phyloP scores from a whole-genome alignment of 2,113 vertebrate species.

The Pongo pygmaeus region DNA sequence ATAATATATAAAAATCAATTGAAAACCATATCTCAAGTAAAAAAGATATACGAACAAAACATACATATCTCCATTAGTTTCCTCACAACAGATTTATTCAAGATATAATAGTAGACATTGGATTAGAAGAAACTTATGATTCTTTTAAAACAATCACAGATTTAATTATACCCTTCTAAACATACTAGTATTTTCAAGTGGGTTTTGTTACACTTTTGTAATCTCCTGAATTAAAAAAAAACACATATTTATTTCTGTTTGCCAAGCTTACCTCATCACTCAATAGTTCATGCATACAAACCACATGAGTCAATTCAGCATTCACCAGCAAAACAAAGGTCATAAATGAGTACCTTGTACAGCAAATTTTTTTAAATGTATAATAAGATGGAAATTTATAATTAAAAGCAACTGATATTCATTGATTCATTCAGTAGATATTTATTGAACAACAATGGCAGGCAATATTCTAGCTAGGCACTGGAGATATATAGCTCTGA shows the following conservation, averaged over 20 bases:
- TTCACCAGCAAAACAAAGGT: constrained; percentile 36
- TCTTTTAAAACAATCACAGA: not conserved
- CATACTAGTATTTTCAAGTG: constrained; percentile 28
- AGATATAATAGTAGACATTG: not conserved
- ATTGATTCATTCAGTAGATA: not conserved
- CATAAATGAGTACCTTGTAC: not conserved
- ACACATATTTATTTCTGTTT: not conserved
- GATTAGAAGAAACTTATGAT: not conserved
- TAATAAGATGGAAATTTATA: not conserved
- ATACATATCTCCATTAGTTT: not conserved
- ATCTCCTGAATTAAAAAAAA: constrained; percentile 7
- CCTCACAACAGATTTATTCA: not conserved
- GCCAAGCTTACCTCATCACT: not conserved
- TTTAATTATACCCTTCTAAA: not conserved
- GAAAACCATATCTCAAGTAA: not conserved
- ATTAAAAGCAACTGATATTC: not conserved
- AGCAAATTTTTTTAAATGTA: not conserved
- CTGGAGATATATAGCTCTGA: not conserved
- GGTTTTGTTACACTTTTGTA: not conserved
- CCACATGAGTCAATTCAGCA: not conserved
- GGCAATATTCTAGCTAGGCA: not conserved
- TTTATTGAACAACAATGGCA: not conserved
- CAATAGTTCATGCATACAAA: not conserved
- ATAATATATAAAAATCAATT: constrained; percentile 26
- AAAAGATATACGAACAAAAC: not conserved